A percentile compares a stretch with the other conserved stretches of the same genome.
Evolutionary conservation across 2,888 invertebrate species (phyloP).

Genomic region (Petrophora chlorosata): DNA sequence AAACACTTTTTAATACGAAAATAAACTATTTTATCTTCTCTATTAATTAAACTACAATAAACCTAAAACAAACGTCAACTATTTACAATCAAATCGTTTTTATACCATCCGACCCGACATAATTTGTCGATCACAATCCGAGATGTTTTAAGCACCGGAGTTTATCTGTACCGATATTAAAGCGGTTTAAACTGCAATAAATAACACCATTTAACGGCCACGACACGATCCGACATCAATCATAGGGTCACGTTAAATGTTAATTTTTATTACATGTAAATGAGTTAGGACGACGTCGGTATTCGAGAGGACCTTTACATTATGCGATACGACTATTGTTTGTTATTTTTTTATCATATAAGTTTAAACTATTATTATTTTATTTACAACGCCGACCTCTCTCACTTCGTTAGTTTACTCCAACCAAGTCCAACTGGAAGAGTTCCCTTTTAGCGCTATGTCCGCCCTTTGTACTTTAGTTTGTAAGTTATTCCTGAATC

Average conservation of each 20-base stretch:
- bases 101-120: constrained; percentile 24
- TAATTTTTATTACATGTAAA: constrained; percentile 80
- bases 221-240: constrained; percentile 70
- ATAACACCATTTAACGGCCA: constrained; percentile 74
- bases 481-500: too few relatives aligned
- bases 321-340: constrained; percentile 10
- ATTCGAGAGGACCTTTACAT: constrained; percentile 14
- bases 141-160: constrained; percentile 20
- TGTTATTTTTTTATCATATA: not conserved
- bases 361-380: not conserved
- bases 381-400: too few relatives aligned
- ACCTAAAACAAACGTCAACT: constrained; percentile 24
- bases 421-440: too few relatives aligned
- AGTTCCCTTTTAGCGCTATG: too few relatives aligned
- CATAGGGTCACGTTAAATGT: constrained; percentile 68
- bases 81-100: constrained; percentile 33
- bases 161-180: constrained; percentile 62
- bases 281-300: constrained; percentile 51
- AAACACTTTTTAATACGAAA: not conserved
- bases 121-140: constrained; percentile 18
- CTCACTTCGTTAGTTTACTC: too few relatives aligned
- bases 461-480: too few relatives aligned
- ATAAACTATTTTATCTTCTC: not conserved
- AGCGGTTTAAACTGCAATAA: constrained; percentile 81
- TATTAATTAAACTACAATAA: constrained; percentile 21